Percentiles rank a stretch among this genome's conserved stretches.
These are phyloP conservation scores for Eulemur mongoz DNA, from an alignment of 2,797 vertebrate genomes.

Conservation along the genomic window DNA sequence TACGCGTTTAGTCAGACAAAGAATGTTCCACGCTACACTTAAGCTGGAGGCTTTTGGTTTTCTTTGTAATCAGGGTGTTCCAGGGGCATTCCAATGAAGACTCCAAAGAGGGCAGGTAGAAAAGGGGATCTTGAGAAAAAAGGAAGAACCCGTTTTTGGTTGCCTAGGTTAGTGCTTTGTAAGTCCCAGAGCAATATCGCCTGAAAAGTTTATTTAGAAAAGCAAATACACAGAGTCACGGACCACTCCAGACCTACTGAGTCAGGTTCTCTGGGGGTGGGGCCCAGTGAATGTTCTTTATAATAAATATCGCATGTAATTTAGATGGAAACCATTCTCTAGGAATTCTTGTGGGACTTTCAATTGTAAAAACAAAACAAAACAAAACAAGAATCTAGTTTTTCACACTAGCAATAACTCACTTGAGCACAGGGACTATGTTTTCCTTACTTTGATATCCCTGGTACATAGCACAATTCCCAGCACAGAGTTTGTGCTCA, in stretches of 20 bases:
- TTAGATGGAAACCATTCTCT: not conserved
- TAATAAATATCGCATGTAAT: not conserved
- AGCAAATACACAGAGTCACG: not conserved
- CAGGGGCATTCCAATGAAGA: conserved; percentile 50
- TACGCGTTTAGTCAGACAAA: conserved; percentile 20
- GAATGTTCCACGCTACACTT: not conserved
- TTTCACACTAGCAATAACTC: not conserved
- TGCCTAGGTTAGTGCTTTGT: not conserved
- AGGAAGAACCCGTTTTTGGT: not conserved
- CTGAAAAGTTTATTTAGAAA: not conserved
- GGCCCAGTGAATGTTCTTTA: not conserved
- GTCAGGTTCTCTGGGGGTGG: not conserved
- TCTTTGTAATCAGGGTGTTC: not conserved
- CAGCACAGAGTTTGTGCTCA: not conserved
- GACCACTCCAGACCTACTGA: not conserved
- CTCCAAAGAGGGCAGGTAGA: not conserved
- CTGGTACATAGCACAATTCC: not conserved
- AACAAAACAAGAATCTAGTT: not conserved
- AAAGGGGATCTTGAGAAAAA: conserved; percentile 16
- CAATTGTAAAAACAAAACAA: not conserved
- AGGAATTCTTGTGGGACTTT: not conserved
- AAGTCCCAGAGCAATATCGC: not conserved
- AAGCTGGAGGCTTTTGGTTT: conserved; percentile 44
- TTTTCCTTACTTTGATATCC: not conserved
- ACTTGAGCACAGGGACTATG: not conserved